Evolutionary conservation across 2,888 invertebrate species (phyloP), one percentile per base, ranked within the genome.

Genomic region (Fabriciana adippe): DNA sequence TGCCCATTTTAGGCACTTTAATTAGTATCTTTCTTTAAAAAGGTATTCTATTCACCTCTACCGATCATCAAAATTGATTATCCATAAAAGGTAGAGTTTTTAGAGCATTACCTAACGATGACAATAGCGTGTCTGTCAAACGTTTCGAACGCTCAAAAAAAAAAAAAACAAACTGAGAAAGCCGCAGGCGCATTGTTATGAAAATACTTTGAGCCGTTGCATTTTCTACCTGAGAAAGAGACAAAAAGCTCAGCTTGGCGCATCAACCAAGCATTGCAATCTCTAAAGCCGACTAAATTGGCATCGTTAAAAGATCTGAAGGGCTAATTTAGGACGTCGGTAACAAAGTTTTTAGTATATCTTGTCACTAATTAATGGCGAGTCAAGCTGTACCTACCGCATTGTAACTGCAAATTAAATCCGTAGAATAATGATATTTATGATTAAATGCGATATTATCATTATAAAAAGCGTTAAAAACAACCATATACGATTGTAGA

Each of bases 131-230:
- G 90, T 88, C 89, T 86, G 88, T 87, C 89, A 88, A 89, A 88
- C 85, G 88, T 85, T 83, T 87, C 84, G 82, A 79, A 79, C 80
- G 72, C 78, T 83, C 82, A 89, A 90, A 92, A 89, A 90, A 92
- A 91, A 89, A 81, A 83, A 84, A n/a, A n/a, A n/a, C n/a, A n/a
- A 84, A 83, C 83, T 79, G 86, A 86, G 89, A 89, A 85, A 89
- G 87, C 85, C 88, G 86, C 87, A 76, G 85, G 88, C 87, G 89
- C 91, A 92, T 92, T 92, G 90, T 92, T 90, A 92, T 91, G 89
- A 91, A 90, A 91, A 92, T 90, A 87, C 84, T 86, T 82, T 78
- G 83, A 86, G 81, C 88, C 87, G 86, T 88, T 85, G 87, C 86
- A 83, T 89, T 88, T 83, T 89, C 89, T 92, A 91, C 91, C 92